Evolutionary conservation across 2,797 vertebrate genomes (phyloP).

Genomic region (Clamator glandarius): DNA sequence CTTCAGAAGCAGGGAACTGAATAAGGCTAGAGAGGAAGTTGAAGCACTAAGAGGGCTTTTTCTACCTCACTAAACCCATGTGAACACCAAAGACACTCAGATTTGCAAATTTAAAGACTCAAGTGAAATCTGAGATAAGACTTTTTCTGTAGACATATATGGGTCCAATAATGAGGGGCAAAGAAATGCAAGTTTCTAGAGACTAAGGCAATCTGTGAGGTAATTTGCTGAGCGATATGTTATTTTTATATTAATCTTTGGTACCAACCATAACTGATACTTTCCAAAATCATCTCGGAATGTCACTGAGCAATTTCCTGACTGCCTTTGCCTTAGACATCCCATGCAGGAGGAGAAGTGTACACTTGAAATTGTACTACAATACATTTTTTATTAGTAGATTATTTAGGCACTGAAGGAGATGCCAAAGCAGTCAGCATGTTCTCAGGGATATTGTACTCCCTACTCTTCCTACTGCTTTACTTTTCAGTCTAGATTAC

Average conservation of each 20-base stretch:
- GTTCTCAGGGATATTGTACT: neutral
- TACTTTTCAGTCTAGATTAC: neutral
- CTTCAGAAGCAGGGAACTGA: neutral
- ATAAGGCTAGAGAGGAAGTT: neutral
- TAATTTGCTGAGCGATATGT: neutral
- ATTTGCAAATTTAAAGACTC: neutral
- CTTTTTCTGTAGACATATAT: neutral
- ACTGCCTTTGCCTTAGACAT: neutral
- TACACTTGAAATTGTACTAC: neutral
- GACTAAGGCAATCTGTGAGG: neutral
- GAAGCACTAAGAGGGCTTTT: neutral
- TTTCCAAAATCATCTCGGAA: neutral
- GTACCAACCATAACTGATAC: neutral
- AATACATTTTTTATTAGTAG: neutral
- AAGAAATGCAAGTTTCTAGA: neutral
- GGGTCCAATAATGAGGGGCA: neutral
- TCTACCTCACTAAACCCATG: neutral
- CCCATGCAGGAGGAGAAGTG: neutral
- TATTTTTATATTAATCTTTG: neutral
- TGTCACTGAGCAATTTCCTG: rapidly evolving
- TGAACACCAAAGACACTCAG: neutral
- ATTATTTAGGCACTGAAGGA: neutral
- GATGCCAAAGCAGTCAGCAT: neutral
- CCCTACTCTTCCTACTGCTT: neutral
- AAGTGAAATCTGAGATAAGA: neutral